Percentiles rank a stretch among this genome's conserved stretches.
These are phyloP conservation scores for Acholoe squamosa DNA, from an alignment of 2,888 invertebrate species.

Conservation along the genomic window DNA sequence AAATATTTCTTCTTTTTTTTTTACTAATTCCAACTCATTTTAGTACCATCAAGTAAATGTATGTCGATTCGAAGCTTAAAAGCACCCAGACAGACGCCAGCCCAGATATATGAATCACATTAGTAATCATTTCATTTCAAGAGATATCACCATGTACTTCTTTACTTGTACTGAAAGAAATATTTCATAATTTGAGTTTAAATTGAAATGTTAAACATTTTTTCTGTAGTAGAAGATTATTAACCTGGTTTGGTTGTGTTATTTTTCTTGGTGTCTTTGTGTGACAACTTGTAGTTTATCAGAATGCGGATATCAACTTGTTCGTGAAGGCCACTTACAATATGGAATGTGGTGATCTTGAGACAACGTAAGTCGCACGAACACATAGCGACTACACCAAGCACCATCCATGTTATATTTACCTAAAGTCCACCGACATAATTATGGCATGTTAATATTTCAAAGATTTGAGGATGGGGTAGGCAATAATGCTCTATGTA, in stretches of 20 bases:
- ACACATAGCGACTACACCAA: conserved; percentile 7
- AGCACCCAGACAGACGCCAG: no score
- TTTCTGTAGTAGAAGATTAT: conserved; percentile 11
- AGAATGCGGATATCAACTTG: conserved; percentile 98
- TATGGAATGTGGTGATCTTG: conserved; percentile 98
- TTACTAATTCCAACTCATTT: no score
- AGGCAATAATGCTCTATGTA: no score
- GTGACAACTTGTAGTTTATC: conserved; percentile 87
- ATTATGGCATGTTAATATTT: neutral
- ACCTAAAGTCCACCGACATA: neutral
- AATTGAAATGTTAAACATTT: neutral
- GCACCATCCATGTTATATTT: neutral
- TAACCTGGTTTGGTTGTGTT: conserved; percentile 13
- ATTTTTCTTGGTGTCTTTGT: neutral
- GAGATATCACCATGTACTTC: no score
- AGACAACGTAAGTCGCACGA: conserved; percentile 92
- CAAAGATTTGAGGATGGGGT: no score
- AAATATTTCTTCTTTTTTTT: no score
- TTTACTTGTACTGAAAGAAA: no score
- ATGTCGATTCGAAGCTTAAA: no score
- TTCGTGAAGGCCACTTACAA: conserved; percentile 99
- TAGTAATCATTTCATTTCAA: no score
- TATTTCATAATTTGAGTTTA: no score
- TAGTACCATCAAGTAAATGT: no score
- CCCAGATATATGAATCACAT: no score